phyloP scores from a whole-genome alignment of 2,113 vertebrate genomes.

The Pachyramphus minor region DNA sequence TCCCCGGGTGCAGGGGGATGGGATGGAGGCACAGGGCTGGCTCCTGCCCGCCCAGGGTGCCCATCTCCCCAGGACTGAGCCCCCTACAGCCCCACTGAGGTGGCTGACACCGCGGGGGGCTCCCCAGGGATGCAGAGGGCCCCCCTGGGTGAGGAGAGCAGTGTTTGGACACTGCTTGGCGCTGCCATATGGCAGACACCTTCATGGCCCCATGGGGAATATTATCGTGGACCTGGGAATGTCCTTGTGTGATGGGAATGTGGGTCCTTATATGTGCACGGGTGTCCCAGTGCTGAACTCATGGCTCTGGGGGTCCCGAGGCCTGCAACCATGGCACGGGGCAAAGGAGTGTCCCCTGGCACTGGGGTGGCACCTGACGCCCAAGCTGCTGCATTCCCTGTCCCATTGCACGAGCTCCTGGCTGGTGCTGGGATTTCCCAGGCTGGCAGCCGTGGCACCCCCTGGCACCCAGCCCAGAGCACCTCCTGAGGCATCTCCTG shows the following conservation, averaged over 20 bases:
- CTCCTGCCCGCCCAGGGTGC: neutral
- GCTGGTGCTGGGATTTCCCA: neutral
- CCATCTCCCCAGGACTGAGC: fast-evolving
- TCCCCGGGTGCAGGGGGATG: neutral
- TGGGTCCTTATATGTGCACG: fast-evolving
- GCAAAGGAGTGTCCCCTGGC: neutral
- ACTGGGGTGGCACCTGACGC: neutral
- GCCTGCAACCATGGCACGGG: too few species aligned
- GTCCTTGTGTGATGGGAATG: fast-evolving
- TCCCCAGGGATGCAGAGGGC: neutral
- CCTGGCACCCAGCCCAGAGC: neutral
- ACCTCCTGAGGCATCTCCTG: neutral
- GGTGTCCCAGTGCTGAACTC: neutral
- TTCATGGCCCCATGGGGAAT: fast-evolving
- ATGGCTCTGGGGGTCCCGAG: neutral
- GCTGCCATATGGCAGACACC: fast-evolving
- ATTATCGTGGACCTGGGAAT: fast-evolving
- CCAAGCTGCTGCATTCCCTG: fast-evolving
- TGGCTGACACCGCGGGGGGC: neutral
- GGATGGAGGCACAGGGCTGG: neutral
- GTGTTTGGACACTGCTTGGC: fast-evolving
- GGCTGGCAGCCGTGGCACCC: neutral
- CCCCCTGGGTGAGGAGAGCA: neutral
- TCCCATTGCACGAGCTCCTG: fast-evolving
- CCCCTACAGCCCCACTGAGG: neutral